These are phyloP conservation scores for Orussus abietinus DNA, from an alignment of 1,140 invertebrate species.

Conservation along the genomic window DNA sequence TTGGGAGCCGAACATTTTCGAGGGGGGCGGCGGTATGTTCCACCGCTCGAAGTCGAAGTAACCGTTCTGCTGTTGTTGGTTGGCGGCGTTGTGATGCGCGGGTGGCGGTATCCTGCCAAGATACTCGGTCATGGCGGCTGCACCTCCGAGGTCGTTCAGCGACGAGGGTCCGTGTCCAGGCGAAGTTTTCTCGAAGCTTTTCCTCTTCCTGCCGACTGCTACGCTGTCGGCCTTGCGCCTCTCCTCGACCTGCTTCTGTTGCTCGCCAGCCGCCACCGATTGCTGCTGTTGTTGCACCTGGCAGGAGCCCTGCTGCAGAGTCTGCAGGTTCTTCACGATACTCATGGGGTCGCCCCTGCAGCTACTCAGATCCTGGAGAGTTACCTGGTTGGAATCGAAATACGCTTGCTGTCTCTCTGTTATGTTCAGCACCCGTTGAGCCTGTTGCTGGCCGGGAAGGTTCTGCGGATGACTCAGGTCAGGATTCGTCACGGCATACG, in stretches of 20 bases:
- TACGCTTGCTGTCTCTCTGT: constrained; percentile 53
- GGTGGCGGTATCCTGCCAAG: constrained; percentile 64
- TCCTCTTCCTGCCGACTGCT: constrained; percentile 42
- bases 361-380: constrained; percentile 66
- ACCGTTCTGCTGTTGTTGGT: constrained; percentile 58
- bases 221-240: constrained; percentile 27
- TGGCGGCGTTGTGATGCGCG: constrained; percentile 62
- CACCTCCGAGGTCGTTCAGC: constrained; percentile 53
- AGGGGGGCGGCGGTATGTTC: constrained; percentile 63
- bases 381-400: constrained; percentile 58
- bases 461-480: constrained; percentile 44
- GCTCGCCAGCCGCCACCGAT: constrained; percentile 19
- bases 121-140: constrained; percentile 56
- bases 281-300: constrained; percentile 51
- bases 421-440: constrained; percentile 37
- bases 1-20: constrained; percentile 63
- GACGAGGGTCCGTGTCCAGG: constrained; percentile 46
- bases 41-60: constrained; percentile 72
- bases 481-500: constrained; percentile 24
- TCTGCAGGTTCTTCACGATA: constrained; percentile 69
- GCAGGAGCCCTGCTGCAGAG: constrained; percentile 59
- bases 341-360: constrained; percentile 71
- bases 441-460: constrained; percentile 41
- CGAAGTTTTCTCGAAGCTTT: constrained; percentile 38
- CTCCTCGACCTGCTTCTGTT: constrained; percentile 37